A percentile compares a stretch with the other conserved stretches of the same genome.
Evolutionary conservation across 2,797 vertebrate genomes (phyloP).

Genomic region (Pteronotus mesoamericanus): DNA sequence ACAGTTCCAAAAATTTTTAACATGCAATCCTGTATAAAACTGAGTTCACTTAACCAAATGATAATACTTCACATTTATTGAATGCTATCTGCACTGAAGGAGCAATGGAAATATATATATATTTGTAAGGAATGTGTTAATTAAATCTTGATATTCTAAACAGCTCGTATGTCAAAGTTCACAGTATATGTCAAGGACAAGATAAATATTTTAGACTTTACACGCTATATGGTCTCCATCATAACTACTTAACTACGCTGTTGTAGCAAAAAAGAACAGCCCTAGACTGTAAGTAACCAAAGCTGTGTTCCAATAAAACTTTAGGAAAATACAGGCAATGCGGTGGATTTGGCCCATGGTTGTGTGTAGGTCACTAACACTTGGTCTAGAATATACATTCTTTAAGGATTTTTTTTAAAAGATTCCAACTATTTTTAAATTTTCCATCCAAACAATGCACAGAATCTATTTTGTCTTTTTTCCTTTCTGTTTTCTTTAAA

Average conservation of each 20-base stretch:
- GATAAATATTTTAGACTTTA: background rate
- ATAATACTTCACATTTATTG: background rate
- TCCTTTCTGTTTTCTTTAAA: background rate
- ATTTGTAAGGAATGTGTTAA: background rate
- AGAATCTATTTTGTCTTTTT: background rate
- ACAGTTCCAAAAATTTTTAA: background rate
- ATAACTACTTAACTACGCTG: background rate
- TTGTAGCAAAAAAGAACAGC: background rate
- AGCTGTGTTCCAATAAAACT: background rate
- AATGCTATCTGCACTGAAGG: background rate
- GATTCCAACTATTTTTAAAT: background rate
- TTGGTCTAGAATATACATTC: background rate
- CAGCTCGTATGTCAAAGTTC: background rate
- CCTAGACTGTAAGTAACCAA: background rate
- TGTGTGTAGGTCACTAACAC: background rate
- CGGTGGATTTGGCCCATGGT: background rate
- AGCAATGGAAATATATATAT: background rate
- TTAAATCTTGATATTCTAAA: background rate
- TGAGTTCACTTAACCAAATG: background rate
- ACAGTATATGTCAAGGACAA: background rate
- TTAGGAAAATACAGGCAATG: background rate
- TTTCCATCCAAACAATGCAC: background rate
- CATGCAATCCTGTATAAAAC: background rate
- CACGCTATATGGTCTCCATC: background rate
- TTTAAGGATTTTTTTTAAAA: background rate